Evolutionary conservation across 1,140 invertebrate species (phyloP).

Genomic region (Diploscapter pachys): DNA sequence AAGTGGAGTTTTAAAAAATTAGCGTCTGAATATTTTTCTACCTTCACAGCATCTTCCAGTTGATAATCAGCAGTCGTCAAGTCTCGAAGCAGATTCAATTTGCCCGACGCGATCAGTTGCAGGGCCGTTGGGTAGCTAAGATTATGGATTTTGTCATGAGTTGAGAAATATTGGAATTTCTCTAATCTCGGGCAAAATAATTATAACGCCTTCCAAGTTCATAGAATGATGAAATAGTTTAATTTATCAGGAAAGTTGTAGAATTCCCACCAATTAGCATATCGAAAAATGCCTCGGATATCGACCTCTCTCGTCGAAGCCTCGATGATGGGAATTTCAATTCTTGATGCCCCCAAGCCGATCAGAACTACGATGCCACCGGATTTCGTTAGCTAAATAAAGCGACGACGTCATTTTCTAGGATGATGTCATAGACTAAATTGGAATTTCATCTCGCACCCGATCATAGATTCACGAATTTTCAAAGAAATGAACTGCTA

Average conservation of each 20-base stretch:
- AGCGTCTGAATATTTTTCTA: no score
- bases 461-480: no score
- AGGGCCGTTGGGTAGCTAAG: constrained; percentile 79
- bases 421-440: no score
- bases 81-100: constrained; percentile 75
- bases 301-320: constrained; percentile 28
- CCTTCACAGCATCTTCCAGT: constrained; percentile 68
- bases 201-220: neutral
- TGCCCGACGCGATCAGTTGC: constrained; percentile 76
- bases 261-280: constrained; percentile 26
- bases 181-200: neutral
- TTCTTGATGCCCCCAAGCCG: constrained; percentile 19
- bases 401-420: no score
- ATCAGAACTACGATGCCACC: constrained; percentile 30
- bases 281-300: constrained; percentile 35
- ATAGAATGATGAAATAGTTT: constrained; percentile 9
- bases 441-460: no score
- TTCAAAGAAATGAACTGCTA: no score
- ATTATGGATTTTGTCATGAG: neutral
- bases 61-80: constrained; percentile 84
- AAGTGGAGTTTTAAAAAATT: no score
- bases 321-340: constrained; percentile 32
- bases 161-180: no score
- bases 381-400: constrained; percentile 24
- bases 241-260: neutral